Conservation (phyloP, 2,888 invertebrate genomes). For the Oligia latruncula region DNA sequence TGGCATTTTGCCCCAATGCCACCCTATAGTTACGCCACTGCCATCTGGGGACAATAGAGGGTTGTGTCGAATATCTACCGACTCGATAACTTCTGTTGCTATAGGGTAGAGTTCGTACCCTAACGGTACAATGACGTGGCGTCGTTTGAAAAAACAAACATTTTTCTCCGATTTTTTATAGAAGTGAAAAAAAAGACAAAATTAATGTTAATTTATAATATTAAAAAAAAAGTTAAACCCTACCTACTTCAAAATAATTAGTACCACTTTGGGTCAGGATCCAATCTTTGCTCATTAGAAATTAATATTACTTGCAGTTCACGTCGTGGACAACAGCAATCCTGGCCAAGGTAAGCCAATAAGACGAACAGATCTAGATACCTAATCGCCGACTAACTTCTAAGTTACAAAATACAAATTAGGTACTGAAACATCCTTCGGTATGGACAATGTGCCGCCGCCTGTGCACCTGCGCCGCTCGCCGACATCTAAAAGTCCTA, state of each 20-base stretch:
- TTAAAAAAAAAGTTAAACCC: not conserved
- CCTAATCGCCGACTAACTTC: not conserved
- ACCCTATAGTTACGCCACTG: no score
- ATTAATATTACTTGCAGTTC: constrained; percentile 55
- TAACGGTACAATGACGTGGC: not conserved
- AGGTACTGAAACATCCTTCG: not conserved
- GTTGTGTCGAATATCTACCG: not conserved
- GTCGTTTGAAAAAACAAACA: not conserved
- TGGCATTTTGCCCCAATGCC: no score
- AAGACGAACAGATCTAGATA: not conserved
- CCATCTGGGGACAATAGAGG: not conserved
- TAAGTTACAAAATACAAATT: not conserved
- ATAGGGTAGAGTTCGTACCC: not conserved
- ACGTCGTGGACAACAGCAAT: constrained; percentile 64
- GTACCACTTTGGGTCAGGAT: not conserved
- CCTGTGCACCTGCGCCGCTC: no score
- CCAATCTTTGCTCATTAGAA: not conserved
- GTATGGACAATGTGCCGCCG: no score
- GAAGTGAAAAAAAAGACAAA: not conserved
- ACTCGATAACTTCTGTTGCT: not conserved
- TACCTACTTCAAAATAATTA: not conserved
- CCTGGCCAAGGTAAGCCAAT: constrained; percentile 21
- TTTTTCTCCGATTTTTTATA: not conserved
- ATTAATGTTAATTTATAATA: not conserved
- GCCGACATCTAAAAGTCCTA: no score